Evolutionary conservation across 2,113 vertebrate genomes (phyloP).

Genomic region (Serinus canaria): DNA sequence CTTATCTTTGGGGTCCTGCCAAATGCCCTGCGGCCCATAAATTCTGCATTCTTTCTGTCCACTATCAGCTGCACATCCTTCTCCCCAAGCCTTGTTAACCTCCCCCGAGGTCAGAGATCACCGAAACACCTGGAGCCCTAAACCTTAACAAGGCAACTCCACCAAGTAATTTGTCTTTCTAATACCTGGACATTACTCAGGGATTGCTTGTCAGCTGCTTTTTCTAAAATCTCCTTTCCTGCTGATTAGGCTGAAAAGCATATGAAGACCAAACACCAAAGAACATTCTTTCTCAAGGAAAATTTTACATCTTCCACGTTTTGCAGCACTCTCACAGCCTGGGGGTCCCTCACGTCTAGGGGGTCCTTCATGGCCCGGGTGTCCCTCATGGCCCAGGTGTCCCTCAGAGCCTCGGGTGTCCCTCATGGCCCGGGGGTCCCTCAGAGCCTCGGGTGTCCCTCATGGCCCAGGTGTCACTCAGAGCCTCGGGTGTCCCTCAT

Average conservation of each 20-base stretch:
- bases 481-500: no score
- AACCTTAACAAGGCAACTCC: neutral
- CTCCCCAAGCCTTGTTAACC: neutral
- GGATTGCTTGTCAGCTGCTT: neutral
- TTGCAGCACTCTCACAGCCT: fast-evolving
- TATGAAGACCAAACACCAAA: neutral
- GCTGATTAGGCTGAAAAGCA: neutral
- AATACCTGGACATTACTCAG: neutral
- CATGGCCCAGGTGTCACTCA: no score
- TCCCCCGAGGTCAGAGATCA: neutral
- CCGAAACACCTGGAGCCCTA: no score
- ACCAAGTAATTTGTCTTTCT: neutral
- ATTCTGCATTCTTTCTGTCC: neutral
- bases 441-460: no score
- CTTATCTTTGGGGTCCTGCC: neutral
- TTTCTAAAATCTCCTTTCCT: neutral
- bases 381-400: no score
- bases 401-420: no score
- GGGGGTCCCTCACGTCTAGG: no score
- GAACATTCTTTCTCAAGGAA: neutral
- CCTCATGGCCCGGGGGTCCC: no score
- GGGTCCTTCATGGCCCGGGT: neutral
- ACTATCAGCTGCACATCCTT: neutral
- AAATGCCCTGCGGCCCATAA: neutral
- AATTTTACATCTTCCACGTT: fast-evolving